A percentile compares a stretch with the other conserved stretches of the same genome.
These are phyloP conservation scores for Oncorhynchus clarkii DNA, from an alignment of 2,113 vertebrate genomes.

Conservation along the genomic window DNA sequence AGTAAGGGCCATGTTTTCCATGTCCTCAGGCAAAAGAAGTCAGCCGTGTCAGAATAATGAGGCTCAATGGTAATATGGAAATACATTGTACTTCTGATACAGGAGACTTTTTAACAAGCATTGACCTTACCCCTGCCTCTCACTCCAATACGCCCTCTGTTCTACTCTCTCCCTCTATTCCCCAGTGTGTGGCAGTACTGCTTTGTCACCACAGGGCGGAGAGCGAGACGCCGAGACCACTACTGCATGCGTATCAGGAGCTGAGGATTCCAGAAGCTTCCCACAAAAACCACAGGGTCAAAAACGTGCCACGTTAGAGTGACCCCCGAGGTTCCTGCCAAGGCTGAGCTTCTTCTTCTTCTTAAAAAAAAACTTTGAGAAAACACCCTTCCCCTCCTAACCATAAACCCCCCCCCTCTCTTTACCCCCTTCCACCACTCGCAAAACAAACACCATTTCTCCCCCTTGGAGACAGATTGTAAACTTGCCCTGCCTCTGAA, in stretches of 20 bases:
- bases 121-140: too few species aligned
- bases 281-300: not conserved
- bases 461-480: constrained; percentile 66
- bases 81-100: too few species aligned
- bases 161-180: not conserved
- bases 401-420: not conserved
- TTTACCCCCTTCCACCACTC: not conserved
- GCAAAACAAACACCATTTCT: constrained; percentile 32
- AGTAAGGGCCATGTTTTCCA: too few species aligned
- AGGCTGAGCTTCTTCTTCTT: not conserved
- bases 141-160: not conserved
- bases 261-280: constrained; percentile 2
- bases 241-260: not conserved
- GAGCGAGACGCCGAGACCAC: not conserved
- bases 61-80: too few species aligned
- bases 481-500: constrained; percentile 86
- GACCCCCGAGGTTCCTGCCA: not conserved
- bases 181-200: constrained; percentile 4
- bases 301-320: not conserved
- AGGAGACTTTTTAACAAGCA: too few species aligned
- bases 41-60: too few species aligned
- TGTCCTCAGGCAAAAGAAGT: too few species aligned
- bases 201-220: constrained; percentile 20
- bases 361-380: not conserved
- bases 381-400: not conserved